Conservation (phyloP, 2,797 vertebrate species). For the Centropyge bicolor region DNA sequence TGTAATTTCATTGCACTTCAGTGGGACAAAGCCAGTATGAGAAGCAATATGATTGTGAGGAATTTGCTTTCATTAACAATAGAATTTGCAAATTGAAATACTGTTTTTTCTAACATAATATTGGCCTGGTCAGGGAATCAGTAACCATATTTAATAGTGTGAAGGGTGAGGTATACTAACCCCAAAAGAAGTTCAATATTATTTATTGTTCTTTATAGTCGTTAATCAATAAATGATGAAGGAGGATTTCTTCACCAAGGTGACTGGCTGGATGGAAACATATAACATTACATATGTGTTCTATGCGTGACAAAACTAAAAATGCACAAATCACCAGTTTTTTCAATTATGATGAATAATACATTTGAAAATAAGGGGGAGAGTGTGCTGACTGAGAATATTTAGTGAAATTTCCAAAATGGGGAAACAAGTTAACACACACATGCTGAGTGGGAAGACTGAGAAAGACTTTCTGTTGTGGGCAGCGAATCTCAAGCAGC, state of each 20-base stretch:
- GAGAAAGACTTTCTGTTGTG: constrained; percentile 59
- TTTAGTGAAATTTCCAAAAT: constrained; percentile 27
- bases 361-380: constrained; percentile 3
- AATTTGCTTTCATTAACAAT: constrained; percentile 15
- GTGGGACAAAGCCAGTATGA: constrained; percentile 11
- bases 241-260: background rate
- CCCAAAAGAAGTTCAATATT: background rate
- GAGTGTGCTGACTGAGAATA: constrained; percentile 6
- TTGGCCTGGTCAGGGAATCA: background rate
- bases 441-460: constrained; percentile 62
- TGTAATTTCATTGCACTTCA: constrained; percentile 27
- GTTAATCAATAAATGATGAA: background rate
- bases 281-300: constrained; percentile 7
- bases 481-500: constrained; percentile 31
- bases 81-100: background rate
- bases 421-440: constrained; percentile 50
- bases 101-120: background rate
- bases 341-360: background rate
- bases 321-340: background rate
- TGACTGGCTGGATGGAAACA: background rate
- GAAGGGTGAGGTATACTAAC: background rate
- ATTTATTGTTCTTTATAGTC: background rate
- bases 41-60: constrained; percentile 1
- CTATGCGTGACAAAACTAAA: background rate
- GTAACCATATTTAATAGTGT: background rate